Evolutionary conservation across 2,113 vertebrate species (phyloP).

Genomic region (Pteropus alecto): DNA sequence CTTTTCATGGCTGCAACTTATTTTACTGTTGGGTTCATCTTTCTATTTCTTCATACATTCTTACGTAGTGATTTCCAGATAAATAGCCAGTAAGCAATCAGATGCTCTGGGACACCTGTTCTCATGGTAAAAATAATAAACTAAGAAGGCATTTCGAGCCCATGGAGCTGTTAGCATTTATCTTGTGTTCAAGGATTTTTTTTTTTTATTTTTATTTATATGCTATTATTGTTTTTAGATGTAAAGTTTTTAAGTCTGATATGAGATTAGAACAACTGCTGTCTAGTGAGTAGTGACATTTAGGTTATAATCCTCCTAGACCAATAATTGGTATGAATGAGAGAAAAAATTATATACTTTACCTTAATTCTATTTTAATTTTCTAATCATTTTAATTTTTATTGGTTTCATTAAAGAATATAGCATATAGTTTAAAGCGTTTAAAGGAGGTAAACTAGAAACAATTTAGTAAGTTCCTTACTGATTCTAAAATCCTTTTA

Average conservation of each 20-base stretch:
- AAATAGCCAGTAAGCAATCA: background rate
- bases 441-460: background rate
- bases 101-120: background rate
- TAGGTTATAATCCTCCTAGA: background rate
- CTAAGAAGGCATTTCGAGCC: background rate
- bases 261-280: background rate
- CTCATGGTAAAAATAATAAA: background rate
- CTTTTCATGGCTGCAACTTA: background rate
- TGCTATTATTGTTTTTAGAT: background rate
- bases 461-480: background rate
- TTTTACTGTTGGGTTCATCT: background rate
- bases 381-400: background rate
- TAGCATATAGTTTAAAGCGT: background rate
- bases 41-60: background rate
- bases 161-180: background rate
- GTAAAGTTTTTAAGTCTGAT: background rate
- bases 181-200: background rate
- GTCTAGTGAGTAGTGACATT: background rate
- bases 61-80: background rate
- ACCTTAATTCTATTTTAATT: background rate
- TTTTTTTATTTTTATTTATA: background rate
- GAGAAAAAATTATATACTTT: slow-evolving; percentile 2
- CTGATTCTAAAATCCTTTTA: background rate
- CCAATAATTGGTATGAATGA: background rate
- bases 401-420: background rate